phyloP scores from a whole-genome alignment of 2,888 invertebrate species.

The Formica aserva region DNA sequence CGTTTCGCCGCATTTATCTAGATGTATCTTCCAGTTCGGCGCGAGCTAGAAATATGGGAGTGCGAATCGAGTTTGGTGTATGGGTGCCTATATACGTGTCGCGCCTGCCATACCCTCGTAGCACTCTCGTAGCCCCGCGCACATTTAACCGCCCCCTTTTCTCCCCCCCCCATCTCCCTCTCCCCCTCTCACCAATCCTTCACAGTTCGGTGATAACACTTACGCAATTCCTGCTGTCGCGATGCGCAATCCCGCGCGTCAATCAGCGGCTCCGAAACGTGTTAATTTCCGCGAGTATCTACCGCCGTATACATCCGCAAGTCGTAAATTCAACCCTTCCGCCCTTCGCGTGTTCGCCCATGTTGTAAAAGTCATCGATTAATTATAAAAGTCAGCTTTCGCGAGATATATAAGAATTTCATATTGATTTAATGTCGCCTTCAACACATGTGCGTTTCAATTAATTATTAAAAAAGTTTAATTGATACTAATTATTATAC shows the following conservation, averaged over 20 bases:
- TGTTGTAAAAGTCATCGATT: conserved; percentile 19
- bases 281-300: conserved; percentile 66
- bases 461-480: not conserved
- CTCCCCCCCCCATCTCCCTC: not conserved
- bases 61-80: conserved; percentile 77
- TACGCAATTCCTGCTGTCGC: conserved; percentile 63
- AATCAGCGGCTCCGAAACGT: conserved; percentile 60
- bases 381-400: conserved; percentile 3
- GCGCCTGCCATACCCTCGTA: conserved; percentile 29
- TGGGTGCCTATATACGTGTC: conserved; percentile 35
- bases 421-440: not conserved
- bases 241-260: conserved; percentile 57
- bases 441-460: not conserved
- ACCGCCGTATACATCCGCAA: conserved; percentile 25
- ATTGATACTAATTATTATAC: not conserved
- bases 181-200: conserved; percentile 21
- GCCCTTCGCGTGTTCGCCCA: not conserved
- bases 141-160: conserved; percentile 20
- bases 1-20: conserved; percentile 85
- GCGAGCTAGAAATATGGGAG: conserved; percentile 80
- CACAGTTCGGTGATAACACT: conserved; percentile 59
- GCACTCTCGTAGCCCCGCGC: conserved; percentile 13
- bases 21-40: conserved; percentile 82
- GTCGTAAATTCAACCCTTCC: conserved; percentile 23
- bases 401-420: not conserved